A percentile compares a stretch with the other conserved stretches of the same genome.
Conservation (phyloP, 30 jellyfish, hydroid and myxozoan genomes). For the Catostylus mosaicus region DNA sequence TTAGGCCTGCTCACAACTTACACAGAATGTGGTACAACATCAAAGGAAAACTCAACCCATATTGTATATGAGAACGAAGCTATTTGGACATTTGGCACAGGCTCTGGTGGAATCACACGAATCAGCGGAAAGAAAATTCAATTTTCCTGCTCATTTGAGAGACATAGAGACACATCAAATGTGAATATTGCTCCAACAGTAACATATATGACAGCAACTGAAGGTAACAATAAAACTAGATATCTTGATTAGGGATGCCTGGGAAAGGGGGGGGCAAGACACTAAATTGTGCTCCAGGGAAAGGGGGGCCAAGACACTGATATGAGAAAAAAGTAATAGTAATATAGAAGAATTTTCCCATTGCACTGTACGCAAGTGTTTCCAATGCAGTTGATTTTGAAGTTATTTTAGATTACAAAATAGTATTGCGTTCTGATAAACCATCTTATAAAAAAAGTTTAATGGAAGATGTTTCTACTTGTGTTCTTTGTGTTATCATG, state of each 20-base stretch:
- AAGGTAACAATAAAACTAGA: slow-evolving; percentile 1
- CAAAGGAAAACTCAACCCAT: slow-evolving; percentile 28
- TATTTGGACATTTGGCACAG: slow-evolving; percentile 10
- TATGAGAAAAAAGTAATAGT: too few species aligned
- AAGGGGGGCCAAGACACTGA: too few species aligned
- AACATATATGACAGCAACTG: slow-evolving; percentile 12
- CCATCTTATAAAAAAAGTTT: too few species aligned
- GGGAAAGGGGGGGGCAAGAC: too few species aligned
- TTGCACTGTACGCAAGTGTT: too few species aligned
- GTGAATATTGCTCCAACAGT: slow-evolving; percentile 15
- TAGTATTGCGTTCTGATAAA: too few species aligned
- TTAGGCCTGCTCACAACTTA: slow-evolving; percentile 27
- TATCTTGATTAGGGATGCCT: background rate
- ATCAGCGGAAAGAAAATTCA: slow-evolving; percentile 21
- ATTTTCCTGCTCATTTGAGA: slow-evolving; percentile 41
- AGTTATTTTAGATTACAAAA: too few species aligned
- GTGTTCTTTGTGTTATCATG: too few species aligned
- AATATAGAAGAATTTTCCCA: too few species aligned
- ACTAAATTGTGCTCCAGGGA: too few species aligned
- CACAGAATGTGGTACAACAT: slow-evolving; percentile 38
- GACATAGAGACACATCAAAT: slow-evolving; percentile 9
- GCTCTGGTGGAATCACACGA: slow-evolving; percentile 40
- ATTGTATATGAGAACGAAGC: slow-evolving; percentile 42
- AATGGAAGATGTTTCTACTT: too few species aligned
- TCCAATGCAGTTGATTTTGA: too few species aligned